Evolutionary conservation across 2,113 vertebrate genomes (phyloP), one percentile per base, ranked within the genome.

Genomic region (Redunca redunca): DNA sequence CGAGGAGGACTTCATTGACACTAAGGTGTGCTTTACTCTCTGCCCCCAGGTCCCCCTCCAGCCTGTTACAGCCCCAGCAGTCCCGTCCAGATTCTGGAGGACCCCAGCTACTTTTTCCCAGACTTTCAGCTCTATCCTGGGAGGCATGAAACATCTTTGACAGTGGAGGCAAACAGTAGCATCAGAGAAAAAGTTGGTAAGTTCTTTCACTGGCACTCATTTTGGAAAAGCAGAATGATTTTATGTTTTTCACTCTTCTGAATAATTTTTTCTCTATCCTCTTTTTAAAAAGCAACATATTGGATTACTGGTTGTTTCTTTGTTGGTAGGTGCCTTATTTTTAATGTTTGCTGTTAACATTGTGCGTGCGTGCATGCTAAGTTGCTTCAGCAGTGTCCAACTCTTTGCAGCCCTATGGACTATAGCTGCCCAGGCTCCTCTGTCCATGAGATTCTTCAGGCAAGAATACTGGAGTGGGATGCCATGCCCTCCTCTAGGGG

Each of bases 131-230:
- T 99, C 71, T 99, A 98, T 93, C 46, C 97, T 53, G 98, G 98
- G 88, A 98, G 98, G 94, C 98, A 98, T 98, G 99, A 99, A 40
- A 97, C 97, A 55, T 94, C 98, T 0, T 91, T 99, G 97, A 98
- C 98, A 0, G 95, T 94, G 83, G 99, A 99, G 91, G 96, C 93
- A 1, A 87, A 94, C 86, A 25, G 96, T 60, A 82, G 83, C 97
- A 80, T 97, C 80, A 98, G 98, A 98, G 99, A 99, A 80, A 98
- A 99, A 98, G 92, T 97, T 96, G 99, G 99, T 99, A 93, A 99
- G 98, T 94, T 1, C 26, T 74, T 30, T 26, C 7, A 0, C 55
- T 91, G 96, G 36, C 10, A 0, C 43, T 67, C 0, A 1, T 78
- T 48, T 25, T 17, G 50, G 30, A 50, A 25, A 33, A 60, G 1